phyloP scores from a whole-genome alignment of 2,113 vertebrate species.

The Lophochroa leadbeateri region DNA sequence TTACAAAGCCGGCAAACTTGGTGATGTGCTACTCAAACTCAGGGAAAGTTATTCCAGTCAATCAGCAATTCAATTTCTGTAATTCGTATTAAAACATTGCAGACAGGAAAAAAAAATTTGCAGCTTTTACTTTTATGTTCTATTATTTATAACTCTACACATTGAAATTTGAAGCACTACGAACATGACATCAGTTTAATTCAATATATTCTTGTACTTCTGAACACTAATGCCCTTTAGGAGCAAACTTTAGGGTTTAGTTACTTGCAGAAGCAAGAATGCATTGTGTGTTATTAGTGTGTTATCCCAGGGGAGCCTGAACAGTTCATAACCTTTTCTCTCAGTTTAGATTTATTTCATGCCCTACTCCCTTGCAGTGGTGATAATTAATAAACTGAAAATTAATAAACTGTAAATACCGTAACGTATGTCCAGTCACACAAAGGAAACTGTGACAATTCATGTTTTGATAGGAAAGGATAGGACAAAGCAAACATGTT shows the following conservation, averaged over 20 bases:
- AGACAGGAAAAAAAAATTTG: background rate
- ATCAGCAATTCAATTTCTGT: background rate
- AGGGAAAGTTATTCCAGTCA: background rate
- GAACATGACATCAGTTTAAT: background rate
- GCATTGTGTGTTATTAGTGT: background rate
- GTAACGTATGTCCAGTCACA: background rate
- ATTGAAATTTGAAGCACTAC: background rate
- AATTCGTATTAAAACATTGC: background rate
- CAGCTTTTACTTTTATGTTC: background rate
- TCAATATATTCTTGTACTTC: background rate
- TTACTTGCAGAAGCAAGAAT: background rate
- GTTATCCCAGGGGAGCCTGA: background rate
- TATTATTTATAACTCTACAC: background rate
- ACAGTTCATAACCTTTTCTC: background rate
- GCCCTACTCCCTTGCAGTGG: background rate
- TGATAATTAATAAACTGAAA: background rate
- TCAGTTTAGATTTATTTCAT: background rate
- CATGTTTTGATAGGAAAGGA: background rate
- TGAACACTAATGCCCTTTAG: background rate
- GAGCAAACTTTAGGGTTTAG: background rate
- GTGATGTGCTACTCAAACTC: background rate
- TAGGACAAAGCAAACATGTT: background rate
- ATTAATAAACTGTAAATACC: background rate
- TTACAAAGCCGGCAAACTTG: background rate
- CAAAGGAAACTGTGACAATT: background rate